Evolutionary conservation across 2,113 vertebrate genomes (phyloP).

Genomic region (Varanus komodoensis): DNA sequence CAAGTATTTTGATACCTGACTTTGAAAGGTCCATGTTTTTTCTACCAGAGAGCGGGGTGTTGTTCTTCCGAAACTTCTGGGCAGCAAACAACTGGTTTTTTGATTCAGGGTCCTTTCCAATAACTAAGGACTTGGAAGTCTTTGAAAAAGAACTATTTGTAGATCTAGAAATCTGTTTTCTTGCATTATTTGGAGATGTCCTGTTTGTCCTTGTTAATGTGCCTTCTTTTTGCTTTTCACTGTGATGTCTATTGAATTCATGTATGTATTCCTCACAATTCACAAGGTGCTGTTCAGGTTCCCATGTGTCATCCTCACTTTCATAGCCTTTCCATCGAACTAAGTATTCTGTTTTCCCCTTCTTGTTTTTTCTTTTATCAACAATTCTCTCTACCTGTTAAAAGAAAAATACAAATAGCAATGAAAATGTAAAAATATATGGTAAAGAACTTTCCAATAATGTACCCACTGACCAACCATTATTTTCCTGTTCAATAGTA

Average conservation of each 20-base stretch:
- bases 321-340: constrained; percentile 95
- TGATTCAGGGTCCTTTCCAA: constrained; percentile 77
- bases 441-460: constrained; percentile 17
- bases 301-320: constrained; percentile 94
- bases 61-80: constrained; percentile 83
- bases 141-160: constrained; percentile 79
- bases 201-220: constrained; percentile 85
- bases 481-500: not conserved
- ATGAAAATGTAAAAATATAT: constrained; percentile 23
- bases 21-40: constrained; percentile 93
- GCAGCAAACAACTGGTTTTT: constrained; percentile 78
- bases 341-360: constrained; percentile 93
- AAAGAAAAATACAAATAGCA: constrained; percentile 52
- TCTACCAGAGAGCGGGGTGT: constrained; percentile 75
- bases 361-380: constrained; percentile 92
- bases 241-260: constrained; percentile 89
- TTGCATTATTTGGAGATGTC: constrained; percentile 84
- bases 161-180: constrained; percentile 86
- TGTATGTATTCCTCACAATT: constrained; percentile 93
- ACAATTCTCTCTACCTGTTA: constrained; percentile 93
- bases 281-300: constrained; percentile 93
- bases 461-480: not conserved
- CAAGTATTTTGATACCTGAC: constrained; percentile 96
- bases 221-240: constrained; percentile 81
- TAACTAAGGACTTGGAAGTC: constrained; percentile 76